Base-by-base conservation (phyloP, 2,888 invertebrate species). In the Folsomia candida region DNA sequence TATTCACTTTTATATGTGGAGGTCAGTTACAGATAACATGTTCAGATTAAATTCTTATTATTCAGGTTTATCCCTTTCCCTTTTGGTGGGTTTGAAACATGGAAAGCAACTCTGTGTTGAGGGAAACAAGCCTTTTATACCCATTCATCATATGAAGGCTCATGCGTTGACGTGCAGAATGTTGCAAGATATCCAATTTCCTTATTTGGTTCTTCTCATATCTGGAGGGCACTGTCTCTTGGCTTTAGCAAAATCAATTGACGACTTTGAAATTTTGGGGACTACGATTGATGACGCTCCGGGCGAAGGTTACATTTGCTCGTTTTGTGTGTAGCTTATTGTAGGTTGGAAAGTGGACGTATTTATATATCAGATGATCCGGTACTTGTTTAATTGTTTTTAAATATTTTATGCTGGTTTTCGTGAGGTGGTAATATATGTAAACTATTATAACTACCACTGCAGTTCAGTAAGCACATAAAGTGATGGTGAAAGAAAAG, bases 121-220 rank as follows among this genome's bases (percentile, higher is more conserved):
- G 67, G 85, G 88, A 75, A 84, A 86, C 0, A 93, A 91, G 82
- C 94, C 95, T 0, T 85, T 98, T 75, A 92, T 99, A 82, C 96
- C 98, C 0, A 90, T 99, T 71, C 98, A 99, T 86, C 99, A 99
- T 81, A 99, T 99, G 99, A 91, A 97, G 86, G 98, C 99, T 1
- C 99, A 99, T 86, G 96, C 98, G 2, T 85, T 99, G 70, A 92
- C 92, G 20, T 90, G 89, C 25, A 87, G 97, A 82, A 89, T 97
- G 89, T 85, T 87, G 22, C 83, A 89, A 70, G 84, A 88, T 80
- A 84, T 94, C 64, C 85, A 89, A 69, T 97, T 91, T 85, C 98
- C 98, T 26, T 98, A 91, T 84, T 84, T 98, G 71, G 91, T 92
- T 58, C 85, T 98, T 26, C 85, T 98, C 26, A 89, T 95, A 78